phyloP scores from a whole-genome alignment of 1,140 invertebrate species.

The Euura lappo region DNA sequence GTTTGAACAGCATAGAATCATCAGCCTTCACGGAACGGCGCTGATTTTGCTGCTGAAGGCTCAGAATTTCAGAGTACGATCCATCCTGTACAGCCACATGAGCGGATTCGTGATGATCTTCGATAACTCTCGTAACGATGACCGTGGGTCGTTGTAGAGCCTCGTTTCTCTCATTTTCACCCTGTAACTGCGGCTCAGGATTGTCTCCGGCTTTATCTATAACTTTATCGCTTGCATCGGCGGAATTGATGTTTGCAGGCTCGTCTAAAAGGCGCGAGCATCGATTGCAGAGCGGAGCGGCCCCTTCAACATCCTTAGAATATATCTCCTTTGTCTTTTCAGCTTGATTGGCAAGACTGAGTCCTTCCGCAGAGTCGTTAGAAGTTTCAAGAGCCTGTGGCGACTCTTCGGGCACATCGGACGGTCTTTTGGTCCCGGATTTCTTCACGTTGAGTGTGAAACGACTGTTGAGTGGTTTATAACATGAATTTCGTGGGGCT shows the following conservation, averaged over 20 bases:
- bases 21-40: neutral
- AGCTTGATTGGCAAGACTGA: neutral
- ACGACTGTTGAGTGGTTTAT: too few relatives aligned
- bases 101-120: neutral
- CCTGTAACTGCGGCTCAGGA: too few relatives aligned
- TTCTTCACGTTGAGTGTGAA: too few relatives aligned
- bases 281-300: neutral
- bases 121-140: neutral
- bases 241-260: too few relatives aligned
- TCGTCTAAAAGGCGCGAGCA: too few relatives aligned
- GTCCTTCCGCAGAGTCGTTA: too few relatives aligned
- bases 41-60: neutral
- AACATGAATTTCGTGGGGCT: too few relatives aligned
- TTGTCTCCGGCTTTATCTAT: too few relatives aligned
- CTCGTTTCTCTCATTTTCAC: neutral
- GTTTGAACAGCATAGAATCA: neutral
- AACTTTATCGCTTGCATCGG: too few relatives aligned
- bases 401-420: neutral
- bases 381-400: neutral
- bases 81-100: neutral
- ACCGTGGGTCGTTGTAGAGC: neutral
- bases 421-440: neutral
- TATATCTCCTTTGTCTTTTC: neutral
- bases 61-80: neutral
- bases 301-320: neutral